Percentiles rank a stretch among this genome's conserved stretches.
These are phyloP conservation scores for Euleptes europaea DNA, from an alignment of 2,113 vertebrate species.

Conservation along the genomic window DNA sequence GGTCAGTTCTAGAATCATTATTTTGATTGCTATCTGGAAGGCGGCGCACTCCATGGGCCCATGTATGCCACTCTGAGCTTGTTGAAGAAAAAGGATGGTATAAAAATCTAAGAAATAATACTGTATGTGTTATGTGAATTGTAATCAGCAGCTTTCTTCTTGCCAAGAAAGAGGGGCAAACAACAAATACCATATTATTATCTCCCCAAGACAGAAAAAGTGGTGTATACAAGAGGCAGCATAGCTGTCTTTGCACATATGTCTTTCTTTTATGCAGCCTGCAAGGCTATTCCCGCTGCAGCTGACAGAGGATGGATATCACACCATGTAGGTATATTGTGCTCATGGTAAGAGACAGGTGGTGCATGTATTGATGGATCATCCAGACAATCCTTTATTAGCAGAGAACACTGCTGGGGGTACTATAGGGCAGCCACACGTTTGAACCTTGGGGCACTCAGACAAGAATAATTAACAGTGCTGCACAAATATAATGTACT, in stretches of 20 bases:
- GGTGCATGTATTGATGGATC: neutral
- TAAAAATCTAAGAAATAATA: too few species aligned
- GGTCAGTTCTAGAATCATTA: neutral
- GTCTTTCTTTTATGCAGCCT: neutral
- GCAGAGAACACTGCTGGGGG: slow-evolving; percentile 52
- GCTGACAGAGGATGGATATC: slow-evolving; percentile 15
- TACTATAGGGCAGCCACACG: slow-evolving; percentile 30
- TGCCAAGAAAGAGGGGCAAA: neutral
- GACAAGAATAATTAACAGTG: slow-evolving; percentile 59
- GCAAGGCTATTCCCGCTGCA: neutral
- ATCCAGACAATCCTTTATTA: slow-evolving; percentile 58
- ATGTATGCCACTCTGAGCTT: too few species aligned
- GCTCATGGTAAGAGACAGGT: neutral
- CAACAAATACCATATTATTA: neutral
- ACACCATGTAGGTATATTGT: slow-evolving; percentile 5
- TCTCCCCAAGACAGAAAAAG: neutral
- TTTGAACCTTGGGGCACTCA: slow-evolving; percentile 59
- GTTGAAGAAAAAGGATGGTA: too few species aligned
- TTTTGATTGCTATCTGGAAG: neutral
- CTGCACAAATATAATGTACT: slow-evolving; percentile 37
- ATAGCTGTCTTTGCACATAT: neutral
- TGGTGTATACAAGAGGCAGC: neutral
- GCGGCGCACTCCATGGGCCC: too few species aligned
- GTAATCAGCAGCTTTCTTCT: neutral
- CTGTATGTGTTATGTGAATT: neutral